Base-by-base conservation (phyloP, 2,797 vertebrate genomes). In the Harpagifer antarcticus region DNA sequence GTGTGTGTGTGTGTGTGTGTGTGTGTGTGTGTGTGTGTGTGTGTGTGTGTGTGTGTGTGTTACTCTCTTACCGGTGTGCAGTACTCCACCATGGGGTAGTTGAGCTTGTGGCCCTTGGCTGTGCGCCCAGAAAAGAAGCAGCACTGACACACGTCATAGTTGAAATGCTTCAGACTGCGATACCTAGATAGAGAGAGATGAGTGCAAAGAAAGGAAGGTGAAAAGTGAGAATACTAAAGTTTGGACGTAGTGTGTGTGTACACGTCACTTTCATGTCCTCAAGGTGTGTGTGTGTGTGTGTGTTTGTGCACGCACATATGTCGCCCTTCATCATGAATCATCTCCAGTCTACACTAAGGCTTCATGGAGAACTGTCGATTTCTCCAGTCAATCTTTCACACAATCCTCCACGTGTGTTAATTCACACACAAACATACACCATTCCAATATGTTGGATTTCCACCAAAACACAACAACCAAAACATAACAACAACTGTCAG, bases 41-140 rank as follows among this genome's bases (percentile, higher is more conserved):
- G 43, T 66, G 47, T 74, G 37, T 33, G 52, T 60, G 58, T 71
- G 79, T 66, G 74, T 60, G 58, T 71, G 79, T 64, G 65, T 72
- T 57, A 16, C 14, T 45, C 83, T 93, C 97, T 98, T 83, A 99
- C 98, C 77, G 97, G 98, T 84, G 97, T 98, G 85, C 98, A 99
- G 79, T 99, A 99, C 81, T 99, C 98, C 93, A 99, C 98, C 98
- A 99, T 99, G 54, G 98, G 98, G 86, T 99, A 98, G 94, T 98
- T 97, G 69, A 99, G 93, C 86, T 99, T 99, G 91, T 99, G 98
- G 31, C 98, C 98, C 86, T 99, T 99, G 73, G 98, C 97, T 12
- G 97, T 99, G 71, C 98, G 97, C 68, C 98, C 98, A 33, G 98
- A 99, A 83, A 99, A 99, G 94, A 99, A 99, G 90, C 98, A 99